Percentiles rank a stretch among this genome's conserved stretches.
Conservation (phyloP, 2,113 vertebrate genomes). For the Pangasianodon hypophthalmus region DNA sequence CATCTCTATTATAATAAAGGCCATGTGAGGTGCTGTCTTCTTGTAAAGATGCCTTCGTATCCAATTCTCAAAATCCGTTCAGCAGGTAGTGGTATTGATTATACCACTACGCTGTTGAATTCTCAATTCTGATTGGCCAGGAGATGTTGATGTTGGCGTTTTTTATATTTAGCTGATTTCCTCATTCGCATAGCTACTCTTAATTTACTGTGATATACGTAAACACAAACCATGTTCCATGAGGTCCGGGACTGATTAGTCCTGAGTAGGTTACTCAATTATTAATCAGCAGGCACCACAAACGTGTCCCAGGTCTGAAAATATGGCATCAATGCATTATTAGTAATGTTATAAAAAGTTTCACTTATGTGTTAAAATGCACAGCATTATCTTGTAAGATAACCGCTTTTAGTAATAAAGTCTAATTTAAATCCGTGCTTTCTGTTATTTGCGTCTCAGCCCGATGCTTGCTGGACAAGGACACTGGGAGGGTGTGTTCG, state of each 20-base stretch:
- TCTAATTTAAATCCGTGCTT: neutral
- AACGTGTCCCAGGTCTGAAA: neutral
- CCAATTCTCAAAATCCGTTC: neutral
- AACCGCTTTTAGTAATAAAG: neutral
- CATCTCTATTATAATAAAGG: neutral
- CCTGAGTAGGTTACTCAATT: too few species aligned
- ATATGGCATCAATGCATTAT: too few species aligned
- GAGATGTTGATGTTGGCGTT: neutral
- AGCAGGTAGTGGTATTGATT: neutral
- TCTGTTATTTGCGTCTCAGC: constrained; percentile 68
- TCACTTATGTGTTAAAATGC: too few species aligned
- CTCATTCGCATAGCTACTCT: neutral
- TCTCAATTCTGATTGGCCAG: neutral
- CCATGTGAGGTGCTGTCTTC: neutral
- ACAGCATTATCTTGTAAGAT: too few species aligned
- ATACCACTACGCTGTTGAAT: neutral
- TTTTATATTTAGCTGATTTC: neutral
- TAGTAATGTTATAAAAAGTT: too few species aligned
- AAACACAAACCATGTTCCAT: neutral
- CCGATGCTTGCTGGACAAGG: constrained; percentile 63
- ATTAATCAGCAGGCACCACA: neutral
- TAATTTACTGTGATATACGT: neutral
- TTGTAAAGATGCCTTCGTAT: neutral
- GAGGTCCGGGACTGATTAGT: neutral
- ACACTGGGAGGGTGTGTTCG: constrained; percentile 61